Evolutionary conservation across 2,888 invertebrate genomes (phyloP), one percentile per base, ranked within the genome.

Genomic region (Cryptocephalus moraei): DNA sequence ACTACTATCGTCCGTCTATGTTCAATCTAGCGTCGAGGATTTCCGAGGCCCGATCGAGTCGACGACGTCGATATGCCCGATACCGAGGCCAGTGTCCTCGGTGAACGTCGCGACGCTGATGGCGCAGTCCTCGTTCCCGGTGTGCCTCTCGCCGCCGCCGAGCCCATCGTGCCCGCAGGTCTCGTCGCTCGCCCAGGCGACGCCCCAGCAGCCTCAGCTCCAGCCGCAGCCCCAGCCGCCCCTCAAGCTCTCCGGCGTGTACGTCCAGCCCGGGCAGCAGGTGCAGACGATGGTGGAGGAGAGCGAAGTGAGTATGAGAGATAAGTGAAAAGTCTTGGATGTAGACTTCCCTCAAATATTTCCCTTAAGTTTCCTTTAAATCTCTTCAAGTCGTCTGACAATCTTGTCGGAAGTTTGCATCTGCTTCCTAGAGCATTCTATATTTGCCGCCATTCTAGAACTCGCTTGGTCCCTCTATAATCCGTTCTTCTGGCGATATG

Each of bases 1-100:
- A 22, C 6, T 22, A 22, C 6, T 22, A 22, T 22, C 6, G 6
- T 22, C 6, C 6, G 22, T 22, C n/a, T 22, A 22, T 22, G 22
- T 22, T 6, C 6, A 22, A 22, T 22, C 3, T 22, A 22, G 22
- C 82, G 1, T 62, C 81, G 49, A 67, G 82, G 44, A 81, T 81
- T 4, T 80, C 81, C 10, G 79, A 81, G 32, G 59, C 62, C 46
- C 65, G 62, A 48, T 56, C 36, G 61, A 63, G 51, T 22, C 22
- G 22, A 57, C 54, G 39, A 66, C 68, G 10, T 65, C 68, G 44
- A 67, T 68, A 43, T 67, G 64, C 12, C 69, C 69, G 9, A 66
- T 70, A 38, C 69, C 69, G 4, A 56, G 69, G 32, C 69, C 69
- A 11, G 65, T 67, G n/a, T 68, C 68, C 10, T 68, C 69, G 14